phyloP scores from a whole-genome alignment of 2,113 vertebrate genomes.

The Pollachius pollachius region DNA sequence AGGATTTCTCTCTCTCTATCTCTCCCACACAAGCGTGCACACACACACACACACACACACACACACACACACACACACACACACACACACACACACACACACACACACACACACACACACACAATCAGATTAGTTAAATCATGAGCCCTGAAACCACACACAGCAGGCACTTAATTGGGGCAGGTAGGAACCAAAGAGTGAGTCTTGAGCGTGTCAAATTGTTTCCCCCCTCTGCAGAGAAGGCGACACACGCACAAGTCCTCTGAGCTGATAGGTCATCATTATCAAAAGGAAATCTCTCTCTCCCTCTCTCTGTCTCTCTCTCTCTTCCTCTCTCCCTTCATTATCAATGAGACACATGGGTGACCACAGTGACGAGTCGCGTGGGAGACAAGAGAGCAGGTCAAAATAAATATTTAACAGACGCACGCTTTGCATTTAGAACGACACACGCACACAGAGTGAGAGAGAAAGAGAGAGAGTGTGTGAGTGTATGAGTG shows the following conservation, averaged over 20 bases:
- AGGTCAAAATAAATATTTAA: slow-evolving; percentile 54
- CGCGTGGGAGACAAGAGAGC: slow-evolving; percentile 48
- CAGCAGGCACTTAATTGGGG: slow-evolving; percentile 75
- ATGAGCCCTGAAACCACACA: slow-evolving; percentile 59
- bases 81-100: slow-evolving; percentile 35
- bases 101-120: slow-evolving; percentile 4
- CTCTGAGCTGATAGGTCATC: slow-evolving; percentile 60
- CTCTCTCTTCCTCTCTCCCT: slow-evolving; percentile 16
- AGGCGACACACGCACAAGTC: slow-evolving; percentile 37
- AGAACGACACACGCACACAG: slow-evolving; percentile 28
- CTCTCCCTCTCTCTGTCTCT: slow-evolving; percentile 9
- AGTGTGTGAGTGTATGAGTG: not conserved
- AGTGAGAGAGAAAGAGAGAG: slow-evolving; percentile 6
- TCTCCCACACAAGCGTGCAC: too few relatives aligned
- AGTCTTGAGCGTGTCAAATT: slow-evolving; percentile 49
- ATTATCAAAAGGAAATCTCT: slow-evolving; percentile 56
- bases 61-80: too few relatives aligned
- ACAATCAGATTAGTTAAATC: slow-evolving; percentile 49
- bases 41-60: too few relatives aligned
- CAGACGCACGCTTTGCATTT: slow-evolving; percentile 25
- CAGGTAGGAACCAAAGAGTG: slow-evolving; percentile 59
- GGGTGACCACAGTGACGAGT: slow-evolving; percentile 52
- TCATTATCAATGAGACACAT: slow-evolving; percentile 60
- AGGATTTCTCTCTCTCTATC: too few relatives aligned
- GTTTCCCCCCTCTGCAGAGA: slow-evolving; percentile 31